These are phyloP conservation scores for Rhea americana DNA, from an alignment of 2,113 vertebrate genomes.

Conservation along the genomic window DNA sequence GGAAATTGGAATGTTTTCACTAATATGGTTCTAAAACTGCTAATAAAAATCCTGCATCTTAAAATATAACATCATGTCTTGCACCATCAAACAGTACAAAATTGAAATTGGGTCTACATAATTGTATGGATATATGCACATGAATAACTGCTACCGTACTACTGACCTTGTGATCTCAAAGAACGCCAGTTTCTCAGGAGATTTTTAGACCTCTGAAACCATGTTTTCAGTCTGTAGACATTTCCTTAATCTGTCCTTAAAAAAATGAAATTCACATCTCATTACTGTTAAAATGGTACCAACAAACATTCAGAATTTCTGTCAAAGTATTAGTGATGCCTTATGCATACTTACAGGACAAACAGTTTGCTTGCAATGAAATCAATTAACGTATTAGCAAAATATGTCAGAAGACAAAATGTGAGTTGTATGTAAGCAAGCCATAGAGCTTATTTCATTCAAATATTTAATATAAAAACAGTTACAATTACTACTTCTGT, in stretches of 20 bases:
- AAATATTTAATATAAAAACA: neutral
- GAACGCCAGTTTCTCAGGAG: conserved; percentile 53
- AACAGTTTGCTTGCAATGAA: neutral
- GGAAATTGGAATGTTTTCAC: neutral
- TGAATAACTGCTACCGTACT: conserved; percentile 19
- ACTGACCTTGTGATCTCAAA: conserved; percentile 71
- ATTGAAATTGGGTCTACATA: neutral
- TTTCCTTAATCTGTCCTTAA: conserved; percentile 67
- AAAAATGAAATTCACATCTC: conserved; percentile 49
- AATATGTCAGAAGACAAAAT: neutral
- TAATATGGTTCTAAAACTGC: neutral
- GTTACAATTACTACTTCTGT: neutral
- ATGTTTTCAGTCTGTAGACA: conserved; percentile 68
- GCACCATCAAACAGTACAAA: neutral
- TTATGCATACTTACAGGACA: neutral
- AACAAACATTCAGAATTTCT: neutral
- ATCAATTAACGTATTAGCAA: neutral
- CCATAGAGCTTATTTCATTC: neutral
- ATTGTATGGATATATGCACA: neutral
- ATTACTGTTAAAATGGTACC: conserved; percentile 33
- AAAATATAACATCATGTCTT: neutral
- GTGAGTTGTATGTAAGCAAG: neutral
- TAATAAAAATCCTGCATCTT: neutral
- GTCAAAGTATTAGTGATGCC: neutral
- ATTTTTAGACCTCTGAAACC: conserved; percentile 69